Conservation (phyloP, 2,113 vertebrate genomes). For the Aplodontia rufa region DNA sequence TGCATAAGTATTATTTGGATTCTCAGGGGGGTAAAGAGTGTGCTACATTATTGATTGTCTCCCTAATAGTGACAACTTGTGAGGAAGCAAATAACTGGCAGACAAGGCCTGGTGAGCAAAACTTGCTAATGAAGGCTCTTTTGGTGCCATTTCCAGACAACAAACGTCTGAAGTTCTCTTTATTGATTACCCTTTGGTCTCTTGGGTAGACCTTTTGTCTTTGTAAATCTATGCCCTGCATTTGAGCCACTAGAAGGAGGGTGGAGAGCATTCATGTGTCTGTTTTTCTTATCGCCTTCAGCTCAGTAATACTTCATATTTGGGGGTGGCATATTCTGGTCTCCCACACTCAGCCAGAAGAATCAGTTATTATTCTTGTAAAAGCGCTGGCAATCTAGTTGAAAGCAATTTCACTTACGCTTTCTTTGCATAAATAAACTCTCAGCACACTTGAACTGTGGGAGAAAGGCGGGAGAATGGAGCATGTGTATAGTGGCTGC, state of each 20-base stretch:
- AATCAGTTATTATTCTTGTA: background rate
- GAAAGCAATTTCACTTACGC: background rate
- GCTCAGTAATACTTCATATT: background rate
- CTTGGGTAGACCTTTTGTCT: background rate
- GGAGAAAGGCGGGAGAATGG: background rate
- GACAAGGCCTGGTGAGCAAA: background rate
- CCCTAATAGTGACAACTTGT: background rate
- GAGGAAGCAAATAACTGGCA: background rate
- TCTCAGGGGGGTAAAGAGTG: too few relatives aligned
- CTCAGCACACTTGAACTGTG: background rate
- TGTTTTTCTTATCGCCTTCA: background rate
- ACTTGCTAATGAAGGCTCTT: background rate
- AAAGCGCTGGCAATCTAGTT: background rate
- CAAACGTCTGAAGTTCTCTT: background rate
- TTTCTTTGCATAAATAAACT: constrained; percentile 19
- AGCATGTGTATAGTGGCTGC: background rate
- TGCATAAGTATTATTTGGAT: too few relatives aligned
- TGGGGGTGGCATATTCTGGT: background rate
- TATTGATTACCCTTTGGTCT: background rate
- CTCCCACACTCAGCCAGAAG: background rate
- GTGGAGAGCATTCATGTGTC: background rate
- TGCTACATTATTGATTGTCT: too few relatives aligned
- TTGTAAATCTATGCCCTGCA: background rate
- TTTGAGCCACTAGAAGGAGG: background rate
- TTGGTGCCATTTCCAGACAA: too few relatives aligned